These are phyloP conservation scores for Rhombomys opimus DNA, from an alignment of 2,113 vertebrate species.

Conservation along the genomic window DNA sequence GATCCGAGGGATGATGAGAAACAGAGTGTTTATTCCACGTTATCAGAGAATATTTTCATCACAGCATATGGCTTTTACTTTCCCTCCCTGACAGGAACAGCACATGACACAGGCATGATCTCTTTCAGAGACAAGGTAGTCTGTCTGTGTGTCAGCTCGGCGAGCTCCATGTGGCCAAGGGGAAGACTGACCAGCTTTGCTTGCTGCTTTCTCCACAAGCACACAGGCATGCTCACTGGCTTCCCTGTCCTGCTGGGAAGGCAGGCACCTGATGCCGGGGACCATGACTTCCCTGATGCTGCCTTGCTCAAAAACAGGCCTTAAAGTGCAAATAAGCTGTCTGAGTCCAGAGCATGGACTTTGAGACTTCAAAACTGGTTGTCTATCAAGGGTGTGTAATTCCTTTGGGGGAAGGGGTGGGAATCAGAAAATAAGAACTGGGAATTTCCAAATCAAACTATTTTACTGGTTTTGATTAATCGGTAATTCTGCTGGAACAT, in stretches of 20 bases:
- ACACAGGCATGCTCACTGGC: background rate
- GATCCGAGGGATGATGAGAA: background rate
- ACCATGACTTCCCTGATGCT: fast-evolving
- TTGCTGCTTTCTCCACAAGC: fast-evolving
- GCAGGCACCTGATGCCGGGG: background rate
- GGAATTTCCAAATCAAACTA: constrained; percentile 8
- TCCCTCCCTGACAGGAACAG: background rate
- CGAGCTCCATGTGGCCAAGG: background rate
- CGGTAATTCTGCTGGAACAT: background rate
- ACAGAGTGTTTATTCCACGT: background rate
- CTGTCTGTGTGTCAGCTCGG: too few species aligned
- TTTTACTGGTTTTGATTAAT: constrained; percentile 56
- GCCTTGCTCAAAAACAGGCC: background rate
- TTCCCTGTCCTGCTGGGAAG: background rate
- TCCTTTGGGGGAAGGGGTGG: background rate
- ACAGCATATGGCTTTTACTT: background rate
- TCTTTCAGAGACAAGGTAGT: background rate
- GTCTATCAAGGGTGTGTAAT: background rate
- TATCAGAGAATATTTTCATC: background rate
- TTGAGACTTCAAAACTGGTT: background rate
- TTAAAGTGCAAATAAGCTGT: background rate
- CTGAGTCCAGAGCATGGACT: background rate
- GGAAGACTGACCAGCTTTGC: background rate
- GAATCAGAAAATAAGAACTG: background rate
- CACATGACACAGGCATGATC: background rate